These are phyloP conservation scores for Siderastrea siderea DNA, from an alignment of 92 coral and sea anemone genomes.

Conservation along the genomic window DNA sequence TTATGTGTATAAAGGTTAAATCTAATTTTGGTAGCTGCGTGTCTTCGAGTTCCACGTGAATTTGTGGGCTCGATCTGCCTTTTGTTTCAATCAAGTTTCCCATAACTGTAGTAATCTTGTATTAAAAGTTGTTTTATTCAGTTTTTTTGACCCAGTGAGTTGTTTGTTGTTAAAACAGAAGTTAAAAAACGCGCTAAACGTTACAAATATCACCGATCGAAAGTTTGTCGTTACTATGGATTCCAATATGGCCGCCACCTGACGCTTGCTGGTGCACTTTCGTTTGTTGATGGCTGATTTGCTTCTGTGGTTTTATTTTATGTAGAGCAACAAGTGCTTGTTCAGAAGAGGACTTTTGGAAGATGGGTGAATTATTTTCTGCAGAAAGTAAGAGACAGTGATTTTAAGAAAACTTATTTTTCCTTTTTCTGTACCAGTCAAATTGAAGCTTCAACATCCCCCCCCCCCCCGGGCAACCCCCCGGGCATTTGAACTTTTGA, in stretches of 20 bases:
- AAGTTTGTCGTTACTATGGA: conserved; percentile 39
- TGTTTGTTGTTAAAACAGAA: conserved; percentile 1
- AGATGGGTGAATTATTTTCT: conserved; percentile 88
- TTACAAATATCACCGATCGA: conserved; percentile 6
- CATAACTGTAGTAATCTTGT: neutral
- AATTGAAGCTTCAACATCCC: too few species aligned
- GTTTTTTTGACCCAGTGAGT: neutral
- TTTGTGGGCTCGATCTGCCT: neutral
- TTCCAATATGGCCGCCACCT: conserved; percentile 11
- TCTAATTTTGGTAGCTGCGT: neutral
- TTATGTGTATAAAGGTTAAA: too few species aligned
- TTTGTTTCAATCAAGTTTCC: neutral
- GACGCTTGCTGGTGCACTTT: neutral
- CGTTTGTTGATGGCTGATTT: neutral
- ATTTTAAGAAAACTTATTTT: neutral
- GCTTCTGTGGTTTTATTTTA: neutral
- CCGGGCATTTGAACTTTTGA: too few species aligned
- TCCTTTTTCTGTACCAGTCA: neutral
- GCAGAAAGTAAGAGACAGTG: conserved; percentile 59
- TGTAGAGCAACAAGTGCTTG: conserved; percentile 81
- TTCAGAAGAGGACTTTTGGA: conserved; percentile 87
- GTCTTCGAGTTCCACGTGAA: conserved; percentile 14
- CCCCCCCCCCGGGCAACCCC: too few species aligned
- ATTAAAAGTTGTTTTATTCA: too few species aligned
- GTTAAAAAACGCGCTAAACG: neutral